Conservation (phyloP, 2,113 vertebrate genomes). For the Tapirus terrestris region DNA sequence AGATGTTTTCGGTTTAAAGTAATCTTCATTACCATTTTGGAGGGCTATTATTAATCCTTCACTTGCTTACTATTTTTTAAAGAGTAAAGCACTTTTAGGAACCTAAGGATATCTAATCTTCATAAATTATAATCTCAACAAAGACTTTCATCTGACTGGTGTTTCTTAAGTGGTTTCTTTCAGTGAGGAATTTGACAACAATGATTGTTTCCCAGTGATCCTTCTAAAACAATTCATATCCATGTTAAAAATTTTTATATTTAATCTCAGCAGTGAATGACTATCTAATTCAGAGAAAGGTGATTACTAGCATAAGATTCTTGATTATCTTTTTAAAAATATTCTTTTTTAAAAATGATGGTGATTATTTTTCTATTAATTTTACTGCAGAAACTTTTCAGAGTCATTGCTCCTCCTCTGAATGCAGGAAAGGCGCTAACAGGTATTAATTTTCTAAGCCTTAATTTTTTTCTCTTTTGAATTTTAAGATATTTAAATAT, state of each 20-base stretch:
- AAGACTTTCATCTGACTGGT: neutral
- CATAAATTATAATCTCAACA: conserved; percentile 30
- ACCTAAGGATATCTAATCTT: neutral
- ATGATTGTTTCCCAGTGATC: neutral
- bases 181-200: neutral
- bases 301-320: neutral
- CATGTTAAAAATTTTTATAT: neutral
- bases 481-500: conserved; percentile 32
- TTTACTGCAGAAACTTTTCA: conserved; percentile 95
- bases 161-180: conserved; percentile 38
- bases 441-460: conserved; percentile 85
- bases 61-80: neutral
- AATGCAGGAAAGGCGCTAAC: conserved; percentile 92
- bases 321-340: conserved; percentile 28
- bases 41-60: neutral
- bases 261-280: conserved; percentile 35
- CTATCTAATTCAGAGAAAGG: neutral
- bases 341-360: neutral
- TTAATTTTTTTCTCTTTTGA: conserved; percentile 17
- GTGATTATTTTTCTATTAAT: conserved; percentile 67
- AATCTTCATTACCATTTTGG: neutral
- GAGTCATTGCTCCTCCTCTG: conserved; percentile 93
- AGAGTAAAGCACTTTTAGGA: conserved; percentile 33
- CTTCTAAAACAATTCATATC: neutral
- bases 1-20: conserved; percentile 16